Evolutionary conservation across 2,888 invertebrate genomes (phyloP).

Genomic region (Calliopum simillimum): DNA sequence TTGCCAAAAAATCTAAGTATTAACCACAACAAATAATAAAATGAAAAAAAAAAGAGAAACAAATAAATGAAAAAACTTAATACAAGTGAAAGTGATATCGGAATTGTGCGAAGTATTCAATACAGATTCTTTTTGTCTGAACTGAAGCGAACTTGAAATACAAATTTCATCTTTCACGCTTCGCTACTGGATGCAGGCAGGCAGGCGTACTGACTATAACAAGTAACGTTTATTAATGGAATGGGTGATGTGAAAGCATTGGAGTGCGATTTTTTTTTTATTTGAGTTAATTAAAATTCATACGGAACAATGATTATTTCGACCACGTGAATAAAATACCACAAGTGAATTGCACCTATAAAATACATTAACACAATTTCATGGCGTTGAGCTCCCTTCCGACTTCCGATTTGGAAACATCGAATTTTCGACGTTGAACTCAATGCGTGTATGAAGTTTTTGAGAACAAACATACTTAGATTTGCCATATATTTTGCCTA

Average conservation of each 20-base stretch:
- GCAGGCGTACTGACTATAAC: neutral
- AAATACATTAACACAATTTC: too few relatives aligned
- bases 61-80: slow-evolving; percentile 34
- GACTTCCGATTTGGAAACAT: too few relatives aligned
- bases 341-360: too few relatives aligned
- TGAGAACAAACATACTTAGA: too few relatives aligned
- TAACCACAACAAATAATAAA: slow-evolving; percentile 1
- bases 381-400: too few relatives aligned
- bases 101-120: neutral
- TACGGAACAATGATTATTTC: slow-evolving; percentile 2
- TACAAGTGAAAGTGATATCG: slow-evolving; percentile 49
- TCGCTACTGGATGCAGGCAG: neutral
- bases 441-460: too few relatives aligned
- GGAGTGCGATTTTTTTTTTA: neutral
- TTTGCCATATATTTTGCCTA: too few relatives aligned
- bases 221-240: neutral
- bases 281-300: neutral
- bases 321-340: neutral
- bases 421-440: too few relatives aligned
- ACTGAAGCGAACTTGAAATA: slow-evolving; percentile 14
- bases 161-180: slow-evolving; percentile 7
- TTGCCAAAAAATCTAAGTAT: neutral
- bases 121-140: slow-evolving; percentile 12
- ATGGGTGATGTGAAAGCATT: slow-evolving; percentile 22
- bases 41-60: neutral